Base-by-base conservation (phyloP, 2,113 vertebrate genomes). In the Piliocolobus tephrosceles region DNA sequence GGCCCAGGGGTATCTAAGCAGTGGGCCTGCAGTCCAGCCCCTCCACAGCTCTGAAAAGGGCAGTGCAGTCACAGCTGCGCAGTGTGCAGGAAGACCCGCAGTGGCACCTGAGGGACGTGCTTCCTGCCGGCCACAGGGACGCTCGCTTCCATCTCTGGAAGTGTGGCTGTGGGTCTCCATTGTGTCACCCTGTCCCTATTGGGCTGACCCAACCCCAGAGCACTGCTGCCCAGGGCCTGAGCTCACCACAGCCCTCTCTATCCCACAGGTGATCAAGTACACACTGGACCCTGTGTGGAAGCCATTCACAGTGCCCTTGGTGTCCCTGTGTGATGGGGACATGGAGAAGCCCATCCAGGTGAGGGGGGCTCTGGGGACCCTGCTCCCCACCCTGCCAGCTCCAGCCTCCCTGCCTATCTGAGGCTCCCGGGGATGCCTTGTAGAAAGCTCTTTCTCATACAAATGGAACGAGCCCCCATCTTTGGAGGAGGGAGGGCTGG, bases 241-340 rank as follows among this genome's bases (percentile, higher is more conserved):
- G 23, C 58, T 76, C 76, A 88, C 38, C 0, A 2, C 88, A n/a
- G 45, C 73, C 10, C 40, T 88, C 12, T 0, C 80, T 32, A 20
- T 38, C 75, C 88, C 4, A 0, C 95, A 99, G 99, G 99, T 99
- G 94, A 99, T 99, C 98, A 99, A 99, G 98, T 99, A 99, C 98
- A 99, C 99, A 0, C 98, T 99, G 98, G 99, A 99, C 97, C 99
- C 99, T 0, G 97, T 99, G 47, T 99, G 99, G 99, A 99, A 99
- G 96, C 98, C 99, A 0, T 99, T 99, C 98, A 99, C 99, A 0
- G 99, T 99, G 97, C 99, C 99, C 22, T 98, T 99, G 76, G 99
- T 99, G 97, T 99, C 99, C 30, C 99, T 99, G 90, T 99, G 99
- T 35, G 99, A 99, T 92, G 99, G 99, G 96, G 99, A 99, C 57